These are phyloP conservation scores for Parauchenoglanis punctatus DNA, from an alignment of 2,797 vertebrate genomes.

Conservation along the genomic window DNA sequence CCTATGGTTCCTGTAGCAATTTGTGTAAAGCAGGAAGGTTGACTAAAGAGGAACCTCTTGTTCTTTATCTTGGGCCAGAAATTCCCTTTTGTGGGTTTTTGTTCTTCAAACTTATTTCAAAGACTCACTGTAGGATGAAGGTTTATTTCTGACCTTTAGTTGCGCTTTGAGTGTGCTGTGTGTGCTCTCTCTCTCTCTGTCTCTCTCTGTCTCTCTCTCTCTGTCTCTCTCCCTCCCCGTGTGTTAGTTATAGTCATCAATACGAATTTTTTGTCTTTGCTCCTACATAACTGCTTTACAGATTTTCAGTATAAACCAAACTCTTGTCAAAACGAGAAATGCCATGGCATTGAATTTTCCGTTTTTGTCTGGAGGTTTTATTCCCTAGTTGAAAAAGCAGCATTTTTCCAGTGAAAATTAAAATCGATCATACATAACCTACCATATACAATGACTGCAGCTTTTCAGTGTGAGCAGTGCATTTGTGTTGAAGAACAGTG, in stretches of 20 bases:
- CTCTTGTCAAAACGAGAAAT: not conserved
- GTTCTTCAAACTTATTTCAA: not conserved
- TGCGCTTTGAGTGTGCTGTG: not conserved
- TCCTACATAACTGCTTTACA: not conserved
- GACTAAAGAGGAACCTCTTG: conserved; percentile 1
- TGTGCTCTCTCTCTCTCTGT: not conserved
- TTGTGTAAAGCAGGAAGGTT: not conserved
- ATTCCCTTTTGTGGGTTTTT: not conserved
- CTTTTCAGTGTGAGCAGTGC: not conserved
- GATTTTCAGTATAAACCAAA: not conserved
- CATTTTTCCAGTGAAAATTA: not conserved
- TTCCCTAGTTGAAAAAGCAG: not conserved
- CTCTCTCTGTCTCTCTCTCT: too few relatives aligned
- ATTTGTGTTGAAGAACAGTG: not conserved
- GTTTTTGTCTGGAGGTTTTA: not conserved
- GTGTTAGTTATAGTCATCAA: not conserved
- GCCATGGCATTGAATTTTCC: not conserved
- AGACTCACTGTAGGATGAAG: not conserved
- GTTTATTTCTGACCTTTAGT: not conserved
- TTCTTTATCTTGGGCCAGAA: not conserved
- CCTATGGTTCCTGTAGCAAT: not conserved
- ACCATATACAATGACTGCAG: not conserved
- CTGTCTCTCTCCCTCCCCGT: not conserved
- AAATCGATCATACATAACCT: not conserved
- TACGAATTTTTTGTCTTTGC: not conserved